Evolutionary conservation across 2,888 invertebrate genomes (phyloP), one percentile per base, ranked within the genome.

Genomic region (Athalia rosae): DNA sequence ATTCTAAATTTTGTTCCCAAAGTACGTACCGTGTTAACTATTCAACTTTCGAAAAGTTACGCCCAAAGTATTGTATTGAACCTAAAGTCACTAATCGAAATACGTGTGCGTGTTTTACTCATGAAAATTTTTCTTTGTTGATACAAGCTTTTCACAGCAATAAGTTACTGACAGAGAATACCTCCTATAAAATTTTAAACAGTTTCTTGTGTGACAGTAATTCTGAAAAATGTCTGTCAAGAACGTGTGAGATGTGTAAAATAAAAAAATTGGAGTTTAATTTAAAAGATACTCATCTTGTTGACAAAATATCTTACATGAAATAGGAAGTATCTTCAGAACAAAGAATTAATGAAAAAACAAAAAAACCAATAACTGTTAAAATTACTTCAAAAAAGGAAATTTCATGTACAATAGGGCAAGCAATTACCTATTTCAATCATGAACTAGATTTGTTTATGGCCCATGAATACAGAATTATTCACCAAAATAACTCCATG

Each of bases 81-180:
- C 76, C 79, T 43, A 76, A 79, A 79, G 62, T 79, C 11, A 78
- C 74, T 43, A 41, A 77, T 62, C 73, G 78, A 45, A 63, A 79
- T 58, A 77, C 77, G 45, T 78, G 79, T 80, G 78, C 77, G 47
- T 80, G 79, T 62, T 64, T 77, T 28, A 74, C 77, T 56, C 79
- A 80, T 59, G 78, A 77, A 74, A 80, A 78, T 76, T 78, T 80
- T 45, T 62, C 28, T n/a, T 50, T 78, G 47, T 59, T 77, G 9
- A 15, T 77, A 11, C 50, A 50, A 50, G 74, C 78, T 74, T 45
- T 79, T 59, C 74, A 77, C 50, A 61, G 76, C 45, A 59, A 13
- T 48, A 77, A 67, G 66, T 41, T 79, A 62, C 28, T 79, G 11
- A 76, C 58, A 77, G 71, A 76, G 76, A 80, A 79, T 77, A 69